Conservation (phyloP, 2,113 vertebrate species). For the Cebidichthys violaceus region DNA sequence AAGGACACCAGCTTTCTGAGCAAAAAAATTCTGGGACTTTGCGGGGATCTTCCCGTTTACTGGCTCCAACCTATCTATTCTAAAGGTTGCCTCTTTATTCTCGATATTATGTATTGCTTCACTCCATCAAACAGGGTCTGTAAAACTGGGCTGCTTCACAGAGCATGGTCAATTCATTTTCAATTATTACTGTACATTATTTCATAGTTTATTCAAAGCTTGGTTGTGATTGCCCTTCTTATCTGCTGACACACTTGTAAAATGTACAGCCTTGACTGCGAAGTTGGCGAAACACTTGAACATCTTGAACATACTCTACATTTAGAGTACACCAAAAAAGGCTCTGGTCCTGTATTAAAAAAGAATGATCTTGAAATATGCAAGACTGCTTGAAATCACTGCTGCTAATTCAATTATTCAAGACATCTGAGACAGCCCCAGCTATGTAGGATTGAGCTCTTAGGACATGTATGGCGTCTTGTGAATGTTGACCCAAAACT, state of each 20-base stretch:
- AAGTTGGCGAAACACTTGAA: slow-evolving; percentile 56
- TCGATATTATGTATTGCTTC: neutral
- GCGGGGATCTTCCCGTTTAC: slow-evolving; percentile 90
- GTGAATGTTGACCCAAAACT: slow-evolving; percentile 79
- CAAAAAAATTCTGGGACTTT: slow-evolving; percentile 90
- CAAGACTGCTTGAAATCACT: slow-evolving; percentile 77
- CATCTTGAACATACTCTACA: slow-evolving; percentile 61
- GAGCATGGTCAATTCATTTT: slow-evolving; percentile 7
- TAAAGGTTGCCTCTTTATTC: slow-evolving; percentile 86
- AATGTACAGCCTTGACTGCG: slow-evolving; percentile 35
- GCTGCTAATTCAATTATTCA: slow-evolving; percentile 81
- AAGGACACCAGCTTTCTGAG: slow-evolving; percentile 92
- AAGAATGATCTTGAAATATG: slow-evolving; percentile 80
- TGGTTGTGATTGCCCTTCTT: slow-evolving; percentile 45
- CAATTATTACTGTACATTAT: neutral
- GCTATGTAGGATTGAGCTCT: slow-evolving; percentile 76
- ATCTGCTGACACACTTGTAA: slow-evolving; percentile 66
- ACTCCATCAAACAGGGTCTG: neutral
- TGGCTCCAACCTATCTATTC: slow-evolving; percentile 90
- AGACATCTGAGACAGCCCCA: slow-evolving; percentile 64
- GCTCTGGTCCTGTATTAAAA: slow-evolving; percentile 65
- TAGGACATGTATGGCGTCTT: slow-evolving; percentile 72
- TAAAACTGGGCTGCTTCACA: slow-evolving; percentile 1
- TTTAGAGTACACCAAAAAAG: slow-evolving; percentile 59
- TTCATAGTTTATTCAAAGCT: slow-evolving; percentile 38